These are phyloP conservation scores for Chironex yamaguchii DNA, from an alignment of 30 jellyfish, hydroid and myxozoan species.

Conservation along the genomic window DNA sequence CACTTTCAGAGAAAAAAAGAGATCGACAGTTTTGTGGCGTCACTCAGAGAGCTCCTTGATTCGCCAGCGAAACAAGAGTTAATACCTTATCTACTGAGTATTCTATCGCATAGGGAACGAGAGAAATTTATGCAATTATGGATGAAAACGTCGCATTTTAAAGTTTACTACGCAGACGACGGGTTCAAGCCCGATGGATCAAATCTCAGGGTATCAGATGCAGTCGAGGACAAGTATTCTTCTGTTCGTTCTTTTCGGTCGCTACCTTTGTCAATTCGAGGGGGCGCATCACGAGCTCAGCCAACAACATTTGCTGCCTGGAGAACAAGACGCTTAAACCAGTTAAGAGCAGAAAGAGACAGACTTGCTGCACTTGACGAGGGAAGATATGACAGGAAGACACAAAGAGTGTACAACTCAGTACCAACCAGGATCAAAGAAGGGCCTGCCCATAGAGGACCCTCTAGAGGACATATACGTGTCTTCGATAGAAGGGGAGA, in stretches of 20 bases:
- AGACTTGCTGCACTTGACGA: background rate
- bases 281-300: background rate
- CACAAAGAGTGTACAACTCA: background rate
- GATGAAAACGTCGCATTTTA: constrained; percentile 71
- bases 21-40: constrained; percentile 52
- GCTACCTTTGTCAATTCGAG: background rate
- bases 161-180: constrained; percentile 15
- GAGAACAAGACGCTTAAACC: background rate
- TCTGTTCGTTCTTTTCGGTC: background rate
- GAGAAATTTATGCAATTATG: constrained; percentile 69
- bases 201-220: background rate
- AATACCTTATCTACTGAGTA: constrained; percentile 56
- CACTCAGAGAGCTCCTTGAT: constrained; percentile 45
- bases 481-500: background rate
- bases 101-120: constrained; percentile 63
- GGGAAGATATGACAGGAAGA: background rate
- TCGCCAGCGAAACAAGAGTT: constrained; percentile 74
- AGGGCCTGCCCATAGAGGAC: background rate
- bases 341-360: background rate
- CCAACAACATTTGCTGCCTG: background rate
- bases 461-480: too few relatives aligned
- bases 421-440: background rate
- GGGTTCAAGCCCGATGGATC: background rate
- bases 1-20: constrained; percentile 55
- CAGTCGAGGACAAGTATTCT: background rate